A percentile compares a stretch with the other conserved stretches of the same genome.
These are phyloP conservation scores for Pteromalus puparum DNA, from an alignment of 1,140 invertebrate species.

Conservation along the genomic window DNA sequence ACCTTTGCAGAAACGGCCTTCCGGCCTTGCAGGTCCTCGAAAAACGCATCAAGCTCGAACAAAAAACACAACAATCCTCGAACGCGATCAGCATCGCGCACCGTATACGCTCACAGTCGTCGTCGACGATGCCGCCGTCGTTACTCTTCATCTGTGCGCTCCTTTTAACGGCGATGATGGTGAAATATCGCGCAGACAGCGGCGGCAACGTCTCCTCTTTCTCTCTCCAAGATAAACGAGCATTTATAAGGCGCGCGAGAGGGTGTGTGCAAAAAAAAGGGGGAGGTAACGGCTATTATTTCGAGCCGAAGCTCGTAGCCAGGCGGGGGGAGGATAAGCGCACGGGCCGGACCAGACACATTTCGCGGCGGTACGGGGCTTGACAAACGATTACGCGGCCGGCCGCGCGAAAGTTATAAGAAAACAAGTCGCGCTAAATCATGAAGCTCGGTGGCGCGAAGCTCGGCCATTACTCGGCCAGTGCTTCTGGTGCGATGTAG, in stretches of 20 bases:
- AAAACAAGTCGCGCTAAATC: conserved; percentile 66
- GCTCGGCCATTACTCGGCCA: conserved; percentile 11
- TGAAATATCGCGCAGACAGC: conserved; percentile 61
- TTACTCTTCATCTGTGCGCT: conserved; percentile 66
- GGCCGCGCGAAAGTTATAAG: conserved; percentile 58
- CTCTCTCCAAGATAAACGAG: conserved; percentile 42
- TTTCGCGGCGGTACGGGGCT: conserved; percentile 35
- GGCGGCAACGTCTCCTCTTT: background rate
- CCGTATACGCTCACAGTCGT: conserved; percentile 22
- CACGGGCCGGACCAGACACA: background rate
- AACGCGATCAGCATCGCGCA: background rate
- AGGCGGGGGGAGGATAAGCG: background rate
- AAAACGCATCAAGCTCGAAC: background rate
- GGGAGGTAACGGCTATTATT: conserved; percentile 58
- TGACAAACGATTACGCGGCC: conserved; percentile 65
- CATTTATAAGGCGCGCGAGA: conserved; percentile 23
- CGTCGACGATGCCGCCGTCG: conserved; percentile 54
- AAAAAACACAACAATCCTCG: background rate
- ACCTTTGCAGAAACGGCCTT: too few relatives aligned
- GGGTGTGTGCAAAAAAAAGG: background rate
- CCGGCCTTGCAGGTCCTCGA: background rate
- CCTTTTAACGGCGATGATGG: conserved; percentile 67
- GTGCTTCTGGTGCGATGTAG: background rate
- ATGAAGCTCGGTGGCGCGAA: conserved; percentile 51
- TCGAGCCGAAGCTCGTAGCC: conserved; percentile 41